Base-by-base conservation (phyloP, 2,888 invertebrate species). In the Physocephala rufipes region DNA sequence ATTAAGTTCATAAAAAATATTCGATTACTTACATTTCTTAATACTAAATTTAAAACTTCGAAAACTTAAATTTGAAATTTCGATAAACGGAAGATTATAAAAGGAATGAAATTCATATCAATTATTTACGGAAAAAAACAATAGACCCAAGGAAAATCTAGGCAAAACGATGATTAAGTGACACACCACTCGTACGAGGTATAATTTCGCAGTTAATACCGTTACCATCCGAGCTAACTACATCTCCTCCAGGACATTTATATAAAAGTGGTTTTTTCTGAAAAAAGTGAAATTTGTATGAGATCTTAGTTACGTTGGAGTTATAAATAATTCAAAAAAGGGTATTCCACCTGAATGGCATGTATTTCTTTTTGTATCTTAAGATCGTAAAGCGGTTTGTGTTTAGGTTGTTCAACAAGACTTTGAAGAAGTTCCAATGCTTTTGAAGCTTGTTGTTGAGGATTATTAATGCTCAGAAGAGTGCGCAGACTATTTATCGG, bases 291-390 rank as follows among this genome's bases (percentile, higher is more conserved):
- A 53, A 63, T n/a, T 43, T 49, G n/a, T 26, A 15, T 47, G 61
- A 12, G 45, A 19, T 49, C 13, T 13, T 19, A 45, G 15, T 19
- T 2, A 13, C 47, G 47, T 36, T 36, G 36, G 36, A 36, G 9
- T 36, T 7, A 64, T 7, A 13, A 4, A 36, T 64, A 47, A 53
- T 7, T 43, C 58, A 59, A 24, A 47, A 61, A 16, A 73, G 19
- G 21, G 49, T 19, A 21, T 36, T 68, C 75, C 71, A 84, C 84
- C 77, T 84, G 83, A 4, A 84, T 62, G 2, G 75, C 63, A 1
- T 79, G 79, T 58, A 83, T 76, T 61, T 81, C 78, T 59, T 79
- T 81, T 70, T 84, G 82, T 9, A 84, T 72, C 26, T 80, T 76
- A 71, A 78, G 77, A 71, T 82, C 79, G 36, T 80, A 79, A 0